Evolutionary conservation across 2,113 vertebrate genomes (phyloP), one percentile per base, ranked within the genome.

Genomic region (Cryptomyrus ogoouensis): DNA sequence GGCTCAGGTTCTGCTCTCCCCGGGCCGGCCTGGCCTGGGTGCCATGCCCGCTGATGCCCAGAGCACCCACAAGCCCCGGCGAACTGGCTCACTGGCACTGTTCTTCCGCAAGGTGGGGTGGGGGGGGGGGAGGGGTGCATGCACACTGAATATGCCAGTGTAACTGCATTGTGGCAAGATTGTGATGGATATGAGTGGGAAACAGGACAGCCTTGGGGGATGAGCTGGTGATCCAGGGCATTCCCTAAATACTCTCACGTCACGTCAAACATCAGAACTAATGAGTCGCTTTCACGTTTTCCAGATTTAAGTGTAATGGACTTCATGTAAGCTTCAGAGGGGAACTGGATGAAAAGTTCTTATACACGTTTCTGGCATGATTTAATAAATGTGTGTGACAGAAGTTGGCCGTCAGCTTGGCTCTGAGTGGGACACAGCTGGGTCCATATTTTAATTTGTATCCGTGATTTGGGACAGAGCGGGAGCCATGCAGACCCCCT

Each of bases 61-160:
- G 83, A 8, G 91, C 27, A 90, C 42, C 39, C 94, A 90, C 53
- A 97, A 94, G 88, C 98, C 98, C 0, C 97, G 95, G 87, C 97
- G 95, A 92, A 99, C 97, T 0, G 98, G 98, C 0, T 99, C 98
- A 0, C 94, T 99, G 90, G 98, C 98, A 0, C 95, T 99, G 10
- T 99, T 99, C 93, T 99, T 99, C 94, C 97, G 98, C 91, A 99
- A 99, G 97, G 98, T 99, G 56, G 91, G 93, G 49, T 7, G 17
- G 2, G 27, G 35, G 2, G 35, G 2, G 92, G 47, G 9, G 27
- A 17, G 17, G 2, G 3, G 66, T 1, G 15, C 35, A 35, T 74
- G 27, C 12, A 35, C 66, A 80, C 77, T 46, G 19, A 13, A 31
- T 2, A 13, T 74, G 12, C 66, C 62, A 35, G 5, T 42, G 74